These are phyloP conservation scores for Tychaedon coryphoeus DNA, from an alignment of 2,113 vertebrate genomes.

Conservation along the genomic window DNA sequence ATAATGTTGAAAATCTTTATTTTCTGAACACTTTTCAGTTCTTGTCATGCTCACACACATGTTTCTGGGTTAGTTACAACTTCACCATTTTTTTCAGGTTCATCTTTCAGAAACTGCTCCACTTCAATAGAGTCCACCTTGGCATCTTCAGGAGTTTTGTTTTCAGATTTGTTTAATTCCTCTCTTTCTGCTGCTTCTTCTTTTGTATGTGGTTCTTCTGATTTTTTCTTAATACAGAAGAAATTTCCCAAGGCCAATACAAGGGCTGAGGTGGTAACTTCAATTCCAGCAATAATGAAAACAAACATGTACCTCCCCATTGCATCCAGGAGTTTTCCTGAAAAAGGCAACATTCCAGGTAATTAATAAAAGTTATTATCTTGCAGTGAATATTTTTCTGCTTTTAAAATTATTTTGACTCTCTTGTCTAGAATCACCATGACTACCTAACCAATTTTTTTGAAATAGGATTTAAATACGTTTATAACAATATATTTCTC, in stretches of 20 bases:
- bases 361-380: background rate
- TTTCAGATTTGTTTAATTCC: slow-evolving; percentile 61
- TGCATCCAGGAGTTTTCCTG: slow-evolving; percentile 87
- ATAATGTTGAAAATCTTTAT: slow-evolving; percentile 47
- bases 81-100: slow-evolving; percentile 73
- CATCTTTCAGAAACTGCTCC: slow-evolving; percentile 75
- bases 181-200: slow-evolving; percentile 62
- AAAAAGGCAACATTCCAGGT: background rate
- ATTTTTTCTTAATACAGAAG: slow-evolving; percentile 79
- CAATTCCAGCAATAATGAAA: slow-evolving; percentile 87
- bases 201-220: slow-evolving; percentile 53
- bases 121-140: slow-evolving; percentile 71
- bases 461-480: background rate
- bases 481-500: background rate
- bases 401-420: background rate
- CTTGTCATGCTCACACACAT: slow-evolving; percentile 70
- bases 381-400: background rate
- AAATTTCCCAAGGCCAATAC: slow-evolving; percentile 82
- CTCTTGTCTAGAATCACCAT: background rate
- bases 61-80: slow-evolving; percentile 77
- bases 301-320: slow-evolving; percentile 85
- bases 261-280: slow-evolving; percentile 83
- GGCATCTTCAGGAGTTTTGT: slow-evolving; percentile 23
- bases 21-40: background rate
- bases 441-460: background rate